Conservation (phyloP, 2,888 invertebrate genomes). For the Hecatera dysodea region DNA sequence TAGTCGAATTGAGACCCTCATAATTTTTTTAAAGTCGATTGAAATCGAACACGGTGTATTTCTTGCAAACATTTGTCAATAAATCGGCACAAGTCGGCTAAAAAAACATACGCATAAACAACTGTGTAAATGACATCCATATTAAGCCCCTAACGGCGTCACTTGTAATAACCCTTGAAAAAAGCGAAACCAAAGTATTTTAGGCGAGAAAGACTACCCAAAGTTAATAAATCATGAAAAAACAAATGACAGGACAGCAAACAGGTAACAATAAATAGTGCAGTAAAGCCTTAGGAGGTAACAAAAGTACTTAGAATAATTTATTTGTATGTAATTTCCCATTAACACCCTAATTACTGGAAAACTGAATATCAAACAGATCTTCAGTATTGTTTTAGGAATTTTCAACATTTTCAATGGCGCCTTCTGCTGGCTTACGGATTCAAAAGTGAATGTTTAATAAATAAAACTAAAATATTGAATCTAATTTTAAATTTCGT, state of each 20-base stretch:
- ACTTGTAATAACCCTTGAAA: neutral
- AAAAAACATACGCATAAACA: neutral
- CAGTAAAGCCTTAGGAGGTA: slow-evolving; percentile 2
- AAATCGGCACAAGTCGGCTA: too few relatives aligned
- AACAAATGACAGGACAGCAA: neutral
- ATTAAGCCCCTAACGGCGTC: slow-evolving; percentile 18
- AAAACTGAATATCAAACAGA: neutral
- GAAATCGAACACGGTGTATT: too few relatives aligned
- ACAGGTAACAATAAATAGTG: neutral
- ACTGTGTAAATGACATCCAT: too few relatives aligned
- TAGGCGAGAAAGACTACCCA: neutral
- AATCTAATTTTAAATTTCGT: neutral
- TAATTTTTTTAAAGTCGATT: too few relatives aligned
- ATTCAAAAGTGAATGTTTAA: slow-evolving; percentile 1
- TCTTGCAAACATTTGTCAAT: too few relatives aligned
- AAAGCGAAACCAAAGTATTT: neutral
- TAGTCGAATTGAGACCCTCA: too few relatives aligned
- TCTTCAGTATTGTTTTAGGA: neutral
- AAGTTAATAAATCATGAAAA: neutral
- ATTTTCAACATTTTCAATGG: neutral
- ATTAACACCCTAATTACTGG: neutral
- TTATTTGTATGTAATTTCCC: neutral
- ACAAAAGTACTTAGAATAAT: slow-evolving; percentile 10
- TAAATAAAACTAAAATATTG: neutral
- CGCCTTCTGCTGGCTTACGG: neutral